Base-by-base conservation (phyloP, 2,113 vertebrate genomes). In the Holacanthus passer region DNA sequence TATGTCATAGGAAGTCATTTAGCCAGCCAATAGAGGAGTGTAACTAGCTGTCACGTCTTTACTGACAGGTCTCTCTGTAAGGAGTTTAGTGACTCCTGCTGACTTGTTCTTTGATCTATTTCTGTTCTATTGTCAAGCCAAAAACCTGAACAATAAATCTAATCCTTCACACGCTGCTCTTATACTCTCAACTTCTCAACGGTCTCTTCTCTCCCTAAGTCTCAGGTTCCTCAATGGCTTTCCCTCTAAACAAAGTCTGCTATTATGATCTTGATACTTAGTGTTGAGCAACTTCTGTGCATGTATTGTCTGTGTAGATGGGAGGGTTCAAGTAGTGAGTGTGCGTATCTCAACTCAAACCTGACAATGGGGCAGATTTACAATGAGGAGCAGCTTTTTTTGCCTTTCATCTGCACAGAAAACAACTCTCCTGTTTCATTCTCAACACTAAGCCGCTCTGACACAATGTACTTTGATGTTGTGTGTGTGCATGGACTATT, bases 381-480 rank as follows among this genome's bases (percentile, higher is more conserved):
- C 91, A 93, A 93, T 91, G 82, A 87, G 78, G 73, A 85, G 89
- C 77, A 81, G 91, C 89, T 91, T 86, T 91, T 83, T 87, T 88
- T 62, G 68, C 82, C 90, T 93, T 94, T 94, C 87, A 94, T 91
- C 71, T 91, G 52, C 9, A 50, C 59, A 85, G 88, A 89, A 87
- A 91, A 87, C 86, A 86, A 81, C 83, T 92, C 91, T 93, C 87
- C 77, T 85, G 84, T 93, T 94, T 91, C 93, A 88, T 91, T 92
- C 88, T 91, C 81, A 81, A 83, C 79, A 43, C 89, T 89, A 89
- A 92, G 75, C 89, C 29, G 48, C 70, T 79, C 67, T 81, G 77
- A 90, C 82, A 82, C 87, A 76, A 76, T 83, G 62, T 27, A 22
- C 92, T 91, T 92, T 91, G 87, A 91, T 88, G 82, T 89, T 41